phyloP scores from a whole-genome alignment of 2,888 invertebrate species.

The Galeopsomyia nigrocyanea region DNA sequence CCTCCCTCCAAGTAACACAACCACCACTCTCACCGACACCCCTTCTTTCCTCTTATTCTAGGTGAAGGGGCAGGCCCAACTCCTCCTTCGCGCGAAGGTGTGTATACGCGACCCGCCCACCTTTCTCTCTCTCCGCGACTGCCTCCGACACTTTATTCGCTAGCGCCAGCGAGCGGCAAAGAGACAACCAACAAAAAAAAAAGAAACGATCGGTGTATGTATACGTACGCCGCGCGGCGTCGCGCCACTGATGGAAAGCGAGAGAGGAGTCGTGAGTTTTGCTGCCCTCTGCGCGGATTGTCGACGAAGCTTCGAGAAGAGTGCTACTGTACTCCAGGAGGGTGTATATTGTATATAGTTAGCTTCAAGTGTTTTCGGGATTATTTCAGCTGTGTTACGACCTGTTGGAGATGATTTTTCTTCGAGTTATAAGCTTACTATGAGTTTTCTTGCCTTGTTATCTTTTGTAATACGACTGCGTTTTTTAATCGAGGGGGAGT shows the following conservation, averaged over 20 bases:
- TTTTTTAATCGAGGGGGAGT: too few species aligned
- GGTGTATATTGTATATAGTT: neutral
- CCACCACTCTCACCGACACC: neutral
- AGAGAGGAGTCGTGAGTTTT: conserved; percentile 45
- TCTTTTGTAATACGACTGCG: too few species aligned
- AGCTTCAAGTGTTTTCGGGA: conserved; percentile 2
- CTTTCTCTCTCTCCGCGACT: conserved; percentile 1
- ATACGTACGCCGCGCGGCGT: conserved; percentile 21
- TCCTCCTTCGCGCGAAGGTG: too few species aligned
- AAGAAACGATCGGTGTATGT: conserved; percentile 46
- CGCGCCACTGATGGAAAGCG: conserved; percentile 61
- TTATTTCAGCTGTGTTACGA: conserved; percentile 13
- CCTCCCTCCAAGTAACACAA: neutral
- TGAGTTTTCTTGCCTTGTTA: too few species aligned
- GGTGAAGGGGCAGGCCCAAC: too few species aligned
- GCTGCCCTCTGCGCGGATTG: conserved; percentile 47
- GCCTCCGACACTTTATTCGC: conserved; percentile 66
- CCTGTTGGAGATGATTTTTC: neutral
- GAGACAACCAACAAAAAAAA: conserved; percentile 63
- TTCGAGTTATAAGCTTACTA: neutral
- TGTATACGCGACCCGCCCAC: neutral
- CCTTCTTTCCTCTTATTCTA: too few species aligned
- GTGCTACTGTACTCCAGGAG: neutral
- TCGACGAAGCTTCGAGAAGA: conserved; percentile 7
- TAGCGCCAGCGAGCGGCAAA: conserved; percentile 49